These are phyloP conservation scores for Platalea minor DNA, from an alignment of 2,797 vertebrate genomes.

Conservation along the genomic window DNA sequence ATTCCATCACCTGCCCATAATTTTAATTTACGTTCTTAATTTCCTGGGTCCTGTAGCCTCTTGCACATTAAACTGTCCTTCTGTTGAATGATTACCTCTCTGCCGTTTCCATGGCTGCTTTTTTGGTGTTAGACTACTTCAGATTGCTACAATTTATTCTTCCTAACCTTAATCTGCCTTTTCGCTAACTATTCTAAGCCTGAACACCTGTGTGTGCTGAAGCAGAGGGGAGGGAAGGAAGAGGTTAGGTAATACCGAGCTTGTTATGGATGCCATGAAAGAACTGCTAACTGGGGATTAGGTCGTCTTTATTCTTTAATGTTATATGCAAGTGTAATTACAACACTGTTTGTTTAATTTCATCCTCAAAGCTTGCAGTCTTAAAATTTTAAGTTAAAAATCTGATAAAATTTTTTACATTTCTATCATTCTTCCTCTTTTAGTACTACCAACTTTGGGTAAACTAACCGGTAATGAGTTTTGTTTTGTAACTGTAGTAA, in stretches of 20 bases:
- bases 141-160: background rate
- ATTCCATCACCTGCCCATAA: background rate
- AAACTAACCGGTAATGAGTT: background rate
- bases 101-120: background rate
- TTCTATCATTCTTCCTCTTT: background rate
- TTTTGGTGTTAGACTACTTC: background rate
- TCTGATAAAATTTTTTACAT: background rate
- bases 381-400: background rate
- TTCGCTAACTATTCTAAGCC: background rate
- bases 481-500: background rate
- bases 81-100: background rate
- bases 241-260: background rate
- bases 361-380: background rate
- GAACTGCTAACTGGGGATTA: background rate
- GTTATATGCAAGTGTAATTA: background rate
- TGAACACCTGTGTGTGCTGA: background rate
- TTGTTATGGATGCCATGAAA: background rate
- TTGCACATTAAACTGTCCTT: background rate
- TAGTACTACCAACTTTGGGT: background rate
- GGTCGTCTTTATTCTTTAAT: background rate
- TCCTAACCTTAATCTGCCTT: background rate
- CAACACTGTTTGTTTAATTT: background rate
- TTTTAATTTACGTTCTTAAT: background rate
- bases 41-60: background rate
- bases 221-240: background rate